Conservation (phyloP, 2,113 vertebrate species). For the Xyliphius kryptos region DNA sequence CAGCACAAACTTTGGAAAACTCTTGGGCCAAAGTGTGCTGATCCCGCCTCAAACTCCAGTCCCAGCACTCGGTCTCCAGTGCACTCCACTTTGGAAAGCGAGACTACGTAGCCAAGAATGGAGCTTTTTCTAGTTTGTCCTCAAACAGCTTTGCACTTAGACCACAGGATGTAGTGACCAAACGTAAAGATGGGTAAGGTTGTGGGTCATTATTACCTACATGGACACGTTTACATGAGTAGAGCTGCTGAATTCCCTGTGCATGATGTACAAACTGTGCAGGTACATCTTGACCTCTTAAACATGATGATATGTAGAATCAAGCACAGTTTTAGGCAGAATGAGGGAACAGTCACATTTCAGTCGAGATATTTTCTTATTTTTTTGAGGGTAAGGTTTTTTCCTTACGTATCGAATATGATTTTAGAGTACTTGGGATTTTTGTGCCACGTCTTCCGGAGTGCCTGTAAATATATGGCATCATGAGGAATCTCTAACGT, state of each 20-base stretch:
- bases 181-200: background rate
- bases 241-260: conserved; percentile 27
- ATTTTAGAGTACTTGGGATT: conserved; percentile 1
- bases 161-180: conserved; percentile 25
- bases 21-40: conserved; percentile 48
- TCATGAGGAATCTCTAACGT: conserved; percentile 8
- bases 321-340: conserved; percentile 32
- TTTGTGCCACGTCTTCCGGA: background rate
- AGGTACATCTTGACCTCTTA: background rate
- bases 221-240: conserved; percentile 39
- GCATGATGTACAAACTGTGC: background rate
- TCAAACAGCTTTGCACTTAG: conserved; percentile 49
- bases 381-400: background rate
- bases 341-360: conserved; percentile 47
- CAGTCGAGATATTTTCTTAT: conserved; percentile 33
- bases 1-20: conserved; percentile 68
- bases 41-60: conserved; percentile 34
- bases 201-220: conserved; percentile 1
- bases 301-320: background rate
- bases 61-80: conserved; percentile 43
- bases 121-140: background rate
- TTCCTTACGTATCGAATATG: conserved; percentile 1
- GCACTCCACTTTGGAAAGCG: conserved; percentile 35
- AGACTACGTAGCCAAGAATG: conserved; percentile 41
- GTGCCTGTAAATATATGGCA: conserved; percentile 1